phyloP scores from a whole-genome alignment of 2,113 vertebrate species.

The Monopterus albus region DNA sequence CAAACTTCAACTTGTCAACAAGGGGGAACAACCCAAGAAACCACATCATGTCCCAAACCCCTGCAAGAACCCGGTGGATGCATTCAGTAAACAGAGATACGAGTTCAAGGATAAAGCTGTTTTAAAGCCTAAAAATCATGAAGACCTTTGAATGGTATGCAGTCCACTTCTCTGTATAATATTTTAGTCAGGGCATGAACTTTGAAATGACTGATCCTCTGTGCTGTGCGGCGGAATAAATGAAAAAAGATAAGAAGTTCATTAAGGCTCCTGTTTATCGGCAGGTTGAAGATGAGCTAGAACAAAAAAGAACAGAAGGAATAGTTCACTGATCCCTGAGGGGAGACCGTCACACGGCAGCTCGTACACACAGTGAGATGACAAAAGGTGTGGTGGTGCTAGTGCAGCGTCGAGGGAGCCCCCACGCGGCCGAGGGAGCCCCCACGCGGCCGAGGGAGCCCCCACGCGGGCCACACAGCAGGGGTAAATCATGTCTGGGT shows the following conservation, averaged over 20 bases:
- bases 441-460: too few species aligned
- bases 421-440: too few species aligned
- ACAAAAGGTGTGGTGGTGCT: neutral
- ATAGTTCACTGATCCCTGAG: neutral
- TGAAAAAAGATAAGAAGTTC: slow-evolving; percentile 1
- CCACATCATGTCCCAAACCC: neutral
- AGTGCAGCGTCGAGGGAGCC: too few species aligned
- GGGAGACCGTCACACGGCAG: neutral
- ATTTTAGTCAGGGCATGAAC: neutral
- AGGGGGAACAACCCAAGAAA: neutral
- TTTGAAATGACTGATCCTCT: neutral
- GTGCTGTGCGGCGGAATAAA: neutral
- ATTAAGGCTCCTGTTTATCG: slow-evolving; percentile 3
- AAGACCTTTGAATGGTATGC: neutral
- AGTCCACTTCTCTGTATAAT: neutral
- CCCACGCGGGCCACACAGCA: too few species aligned
- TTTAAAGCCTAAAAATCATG: neutral
- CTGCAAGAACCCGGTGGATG: too few species aligned
- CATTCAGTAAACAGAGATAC: too few species aligned
- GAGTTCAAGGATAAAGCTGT: neutral
- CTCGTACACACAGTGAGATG: neutral
- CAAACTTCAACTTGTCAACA: too few species aligned
- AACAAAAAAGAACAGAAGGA: neutral
- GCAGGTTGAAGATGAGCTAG: neutral
- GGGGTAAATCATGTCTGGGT: too few species aligned